Base-by-base conservation (phyloP, 2,797 vertebrate genomes). In the Silurus lanzhouensis region DNA sequence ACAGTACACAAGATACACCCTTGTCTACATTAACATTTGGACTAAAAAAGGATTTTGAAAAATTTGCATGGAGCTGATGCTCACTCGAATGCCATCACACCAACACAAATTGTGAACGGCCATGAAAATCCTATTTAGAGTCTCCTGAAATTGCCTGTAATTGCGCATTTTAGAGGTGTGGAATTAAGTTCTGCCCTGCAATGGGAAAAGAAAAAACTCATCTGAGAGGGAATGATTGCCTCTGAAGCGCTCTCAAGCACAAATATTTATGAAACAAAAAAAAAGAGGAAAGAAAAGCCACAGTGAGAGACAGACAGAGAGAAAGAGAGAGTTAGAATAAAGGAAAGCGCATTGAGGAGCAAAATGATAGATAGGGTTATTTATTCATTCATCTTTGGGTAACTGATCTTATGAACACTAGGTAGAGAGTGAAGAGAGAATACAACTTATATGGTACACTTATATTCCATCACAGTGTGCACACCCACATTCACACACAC, bases 71-170 rank as follows among this genome's bases (percentile, higher is more conserved):
- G 77, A 87, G 15, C 83, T 84, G 27, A 52, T 52, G 48, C 60
- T 68, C 74, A 80, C 77, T 81, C 25, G 46, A 61, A 38, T 44
- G 66, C 64, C 71, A 70, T 70, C 71, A 70, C 44, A 20, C 86
- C 63, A 63, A 58, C 83, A 80, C 84, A 87, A 86, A 85, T 81
- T 89, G 81, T 83, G 83, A 60, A 82, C 22, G 77, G 61, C 83
- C 84, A 86, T 89, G 84, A 89, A 89, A 91, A 91, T 91, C 86
- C 71, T 81, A 76, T 89, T 89, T 89, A 85, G 81, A 20, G 63
- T 46, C 71, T 81, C 83, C 67, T 63, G 48, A 87, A 88, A 89
- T 87, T 81, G 85, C 87, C 86, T 85, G 83, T 90, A 88, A 91
- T 86, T 89, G 87, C 81, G 52, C 74, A 80, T 88, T 82, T 84